Evolutionary conservation across 1,140 invertebrate species (phyloP).

Genomic region (Drosophila biarmipes): DNA sequence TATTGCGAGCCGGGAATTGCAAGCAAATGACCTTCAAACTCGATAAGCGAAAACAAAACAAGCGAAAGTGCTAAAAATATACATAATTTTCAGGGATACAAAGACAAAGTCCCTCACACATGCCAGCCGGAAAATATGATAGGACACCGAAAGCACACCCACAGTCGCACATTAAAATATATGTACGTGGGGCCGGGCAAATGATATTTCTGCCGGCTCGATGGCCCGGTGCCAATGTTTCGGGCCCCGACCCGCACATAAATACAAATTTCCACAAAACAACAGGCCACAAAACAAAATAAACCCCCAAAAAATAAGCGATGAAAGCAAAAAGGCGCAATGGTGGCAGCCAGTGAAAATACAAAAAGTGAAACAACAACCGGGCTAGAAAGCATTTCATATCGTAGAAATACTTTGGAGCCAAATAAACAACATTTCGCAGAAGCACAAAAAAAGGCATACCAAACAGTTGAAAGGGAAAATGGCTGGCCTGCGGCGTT

Average conservation of each 20-base stretch:
- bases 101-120: slow-evolving; percentile 45
- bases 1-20: slow-evolving; percentile 52
- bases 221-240: slow-evolving; percentile 47
- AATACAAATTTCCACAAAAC: slow-evolving; percentile 79
- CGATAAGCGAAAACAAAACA: slow-evolving; percentile 83
- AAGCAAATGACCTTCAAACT: slow-evolving; percentile 82
- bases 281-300: slow-evolving; percentile 62
- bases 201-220: slow-evolving; percentile 64
- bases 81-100: slow-evolving; percentile 74
- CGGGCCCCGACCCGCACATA: slow-evolving; percentile 62
- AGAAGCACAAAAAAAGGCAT: slow-evolving; percentile 27
- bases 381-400: slow-evolving; percentile 64
- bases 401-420: slow-evolving; percentile 69
- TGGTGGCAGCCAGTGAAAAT: slow-evolving; percentile 32
- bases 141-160: slow-evolving; percentile 39
- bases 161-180: slow-evolving; percentile 62
- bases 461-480: slow-evolving; percentile 46
- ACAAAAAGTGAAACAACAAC: slow-evolving; percentile 15
- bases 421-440: slow-evolving; percentile 68
- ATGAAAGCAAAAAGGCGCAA: slow-evolving; percentile 74
- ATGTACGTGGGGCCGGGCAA: slow-evolving; percentile 58
- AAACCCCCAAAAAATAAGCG: slow-evolving; percentile 51
- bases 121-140: slow-evolving; percentile 69
- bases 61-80: slow-evolving; percentile 82
- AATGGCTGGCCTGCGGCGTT: slow-evolving; percentile 6